A percentile compares a stretch with the other conserved stretches of the same genome.
Evolutionary conservation across 2,888 invertebrate species (phyloP).

Genomic region (Ceratothoa steindachneri): DNA sequence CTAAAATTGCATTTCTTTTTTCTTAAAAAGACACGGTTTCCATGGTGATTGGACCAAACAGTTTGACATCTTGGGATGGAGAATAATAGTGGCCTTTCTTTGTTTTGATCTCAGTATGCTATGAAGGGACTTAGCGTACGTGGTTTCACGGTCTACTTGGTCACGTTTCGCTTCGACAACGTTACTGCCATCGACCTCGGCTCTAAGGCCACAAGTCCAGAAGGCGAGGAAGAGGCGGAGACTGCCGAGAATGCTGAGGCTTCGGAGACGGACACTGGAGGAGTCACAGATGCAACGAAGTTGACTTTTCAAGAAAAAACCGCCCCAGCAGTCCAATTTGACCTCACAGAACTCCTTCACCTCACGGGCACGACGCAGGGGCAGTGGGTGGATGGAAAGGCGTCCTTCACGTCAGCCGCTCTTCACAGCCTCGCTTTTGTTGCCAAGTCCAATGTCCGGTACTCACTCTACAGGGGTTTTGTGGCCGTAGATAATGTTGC

Average conservation of each 20-base stretch:
- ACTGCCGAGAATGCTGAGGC: background rate
- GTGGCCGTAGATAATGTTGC: constrained; percentile 53
- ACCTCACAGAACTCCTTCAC: background rate
- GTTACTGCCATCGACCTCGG: constrained; percentile 9
- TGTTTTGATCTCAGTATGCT: constrained; percentile 10
- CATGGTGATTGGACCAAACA: no score
- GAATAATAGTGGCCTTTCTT: background rate
- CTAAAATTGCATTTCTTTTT: no score
- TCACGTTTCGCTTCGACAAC: constrained; percentile 16
- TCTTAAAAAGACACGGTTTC: no score
- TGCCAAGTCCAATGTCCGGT: constrained; percentile 38
- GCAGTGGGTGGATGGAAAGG: constrained; percentile 44
- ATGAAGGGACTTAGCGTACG: constrained; percentile 20
- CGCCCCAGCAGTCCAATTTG: background rate
- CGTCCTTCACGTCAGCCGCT: constrained; percentile 43
- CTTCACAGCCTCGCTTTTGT: constrained; percentile 46
- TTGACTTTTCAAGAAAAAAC: no score
- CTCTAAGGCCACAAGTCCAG: background rate
- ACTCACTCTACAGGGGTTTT: constrained; percentile 49
- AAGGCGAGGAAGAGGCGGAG: background rate
- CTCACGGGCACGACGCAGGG: constrained; percentile 44
- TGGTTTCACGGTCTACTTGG: constrained; percentile 12
- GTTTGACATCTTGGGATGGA: no score
- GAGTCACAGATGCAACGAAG: no score
- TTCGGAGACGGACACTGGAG: no score